Base-by-base conservation (phyloP, 1,140 invertebrate species). In the Panulirus ornatus region DNA sequence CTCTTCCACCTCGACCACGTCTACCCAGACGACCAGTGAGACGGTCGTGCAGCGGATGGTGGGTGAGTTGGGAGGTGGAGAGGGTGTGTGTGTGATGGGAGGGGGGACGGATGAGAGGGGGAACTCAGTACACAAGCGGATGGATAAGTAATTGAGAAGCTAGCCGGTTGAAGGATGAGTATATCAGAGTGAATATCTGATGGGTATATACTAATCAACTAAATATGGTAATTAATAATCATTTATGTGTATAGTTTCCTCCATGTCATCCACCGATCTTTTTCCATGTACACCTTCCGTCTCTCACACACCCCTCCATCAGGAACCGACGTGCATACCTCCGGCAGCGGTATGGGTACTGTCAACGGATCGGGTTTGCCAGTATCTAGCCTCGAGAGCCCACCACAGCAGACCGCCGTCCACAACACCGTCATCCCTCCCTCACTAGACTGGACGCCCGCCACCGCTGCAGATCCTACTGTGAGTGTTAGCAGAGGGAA, bases 11-110 rank as follows among this genome's bases (percentile, higher is more conserved):
- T 73, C 78, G n/a, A 71, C 87, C 11, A 54, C 70, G 9, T 87
- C 84, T 34, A 87, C 84, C 1, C 87, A 89, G 76, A 82, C 87
- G 2, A 82, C 40, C 40, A 75, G 75, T 34, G 63, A 89, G 66
- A 89, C 87, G n/a, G 79, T 89, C 34, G 66, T 89, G 8, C 87
- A 89, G 58, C 87, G 78, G 16, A 89, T 89, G 87, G 87, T 89
- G 38, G 87, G 87, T 89, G 87, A 89, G 87, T 89, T 63, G 83
- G 19, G n/a, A 11, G 11, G n/a, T n/a, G n/a, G n/a, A n/a, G n/a
- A n/a, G 44, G 5, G 5, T 47, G 44, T 5, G 44, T 47, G 44
- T 47, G 5, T 47, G 44, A 47, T 47, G 44, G 14, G 14, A 6
- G 5, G 5, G 44, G 5, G 44, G 44, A 47, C 14, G 44, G 14